These are phyloP conservation scores for Holcopasites calliopsidis DNA, from an alignment of 1,140 invertebrate genomes.

Conservation along the genomic window DNA sequence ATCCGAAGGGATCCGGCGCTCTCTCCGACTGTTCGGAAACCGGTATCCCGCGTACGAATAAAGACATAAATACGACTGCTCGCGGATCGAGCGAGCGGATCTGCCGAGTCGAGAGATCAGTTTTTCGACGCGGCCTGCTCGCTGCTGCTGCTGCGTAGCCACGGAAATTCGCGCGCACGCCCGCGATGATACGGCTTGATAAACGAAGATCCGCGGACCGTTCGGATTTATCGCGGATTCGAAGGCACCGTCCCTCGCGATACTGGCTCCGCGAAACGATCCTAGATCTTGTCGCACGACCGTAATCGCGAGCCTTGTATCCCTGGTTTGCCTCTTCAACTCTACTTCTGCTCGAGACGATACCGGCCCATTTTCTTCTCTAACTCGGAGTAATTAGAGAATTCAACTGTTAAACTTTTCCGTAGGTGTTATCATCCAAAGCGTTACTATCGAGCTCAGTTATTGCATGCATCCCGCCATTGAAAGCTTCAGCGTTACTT, in stretches of 20 bases:
- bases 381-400: too few species aligned
- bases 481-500: too few species aligned
- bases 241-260: conserved; percentile 35
- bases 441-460: too few species aligned
- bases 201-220: conserved; percentile 45
- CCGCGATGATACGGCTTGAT: conserved; percentile 45
- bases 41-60: conserved; percentile 46
- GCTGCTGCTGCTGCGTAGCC: too few species aligned
- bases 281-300: conserved; percentile 5
- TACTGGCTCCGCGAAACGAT: background rate
- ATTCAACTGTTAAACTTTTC: too few species aligned
- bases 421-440: too few species aligned
- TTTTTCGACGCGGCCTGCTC: conserved; percentile 41
- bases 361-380: too few species aligned
- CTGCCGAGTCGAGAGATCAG: conserved; percentile 41
- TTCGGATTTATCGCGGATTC: conserved; percentile 44
- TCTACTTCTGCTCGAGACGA: conserved; percentile 27
- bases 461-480: too few species aligned
- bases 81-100: background rate
- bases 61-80: conserved; percentile 50
- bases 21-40: conserved; percentile 13
- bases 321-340: conserved; percentile 3
- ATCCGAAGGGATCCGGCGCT: conserved; percentile 18
- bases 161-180: conserved; percentile 22
- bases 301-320: conserved; percentile 37